Base-by-base conservation (phyloP, 2,888 invertebrate genomes). In the Heliconius hortense region DNA sequence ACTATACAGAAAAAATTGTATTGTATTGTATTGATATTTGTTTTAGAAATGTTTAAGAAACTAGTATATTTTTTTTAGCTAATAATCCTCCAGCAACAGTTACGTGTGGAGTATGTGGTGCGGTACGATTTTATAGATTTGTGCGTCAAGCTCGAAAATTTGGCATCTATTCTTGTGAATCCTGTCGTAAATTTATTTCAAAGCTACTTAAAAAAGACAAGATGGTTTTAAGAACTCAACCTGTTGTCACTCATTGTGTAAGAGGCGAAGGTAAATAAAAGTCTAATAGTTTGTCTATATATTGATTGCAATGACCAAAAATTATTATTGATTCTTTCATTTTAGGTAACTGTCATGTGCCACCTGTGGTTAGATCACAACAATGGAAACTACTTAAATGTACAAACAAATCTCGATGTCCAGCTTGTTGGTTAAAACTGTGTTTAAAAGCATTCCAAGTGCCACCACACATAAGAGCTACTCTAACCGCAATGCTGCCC, bases 381-480 rank as follows among this genome's bases (percentile, higher is more conserved):
- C 95, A 96, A 82, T 96, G 96, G 95, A 96, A 96, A 84, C 88
- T 96, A 81, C 92, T 95, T 76, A 91, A 95, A 80, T 96, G 96
- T 87, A 95, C 96, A 48, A 96, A 96, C 85, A 96, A 96, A 85
- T 95, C 96, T 62, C 94, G 97, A 59, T 98, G 98, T 89, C 96
- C 96, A 73, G 97, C 97, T 24, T 98, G 98, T 88, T 98, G 98
- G 97, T 94, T 98, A 18, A 97, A 96, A 89, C 96, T 97, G 94
- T 98, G 98, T 87, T 91, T 98, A 66, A 95, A 96, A 84, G 96
- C 96, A 77, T 97, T 97, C 88, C 96, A 97, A 89, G 95, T 97
- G 85, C 96, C 97, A 72, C 92, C 95, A 43, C 95, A 95, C 62
- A 94, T 97, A 77, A 95, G 96, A 85, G 94, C 95, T 78, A 95